Conservation (phyloP, 2,797 vertebrate genomes). For the Sparus aurata region DNA sequence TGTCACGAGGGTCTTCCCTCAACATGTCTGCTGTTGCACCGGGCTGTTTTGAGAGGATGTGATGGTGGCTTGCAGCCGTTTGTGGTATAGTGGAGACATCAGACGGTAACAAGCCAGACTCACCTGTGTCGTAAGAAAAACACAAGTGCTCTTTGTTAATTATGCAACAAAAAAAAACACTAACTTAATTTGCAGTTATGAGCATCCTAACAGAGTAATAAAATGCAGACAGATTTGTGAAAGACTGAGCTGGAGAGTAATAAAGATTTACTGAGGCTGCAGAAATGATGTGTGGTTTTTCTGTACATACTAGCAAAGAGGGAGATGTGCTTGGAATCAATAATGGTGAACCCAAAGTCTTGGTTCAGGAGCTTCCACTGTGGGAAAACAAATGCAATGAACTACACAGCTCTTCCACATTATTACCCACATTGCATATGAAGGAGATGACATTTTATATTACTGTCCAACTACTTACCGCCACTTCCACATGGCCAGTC, state of each 20-base stretch:
- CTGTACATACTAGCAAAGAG: slow-evolving; percentile 92
- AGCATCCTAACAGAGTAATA: slow-evolving; percentile 8
- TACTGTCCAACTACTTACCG: slow-evolving; percentile 85
- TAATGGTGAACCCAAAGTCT: slow-evolving; percentile 85
- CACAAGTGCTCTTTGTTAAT: not conserved
- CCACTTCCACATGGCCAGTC: slow-evolving; percentile 95
- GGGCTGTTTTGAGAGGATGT: slow-evolving; percentile 1
- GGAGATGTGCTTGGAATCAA: slow-evolving; percentile 90
- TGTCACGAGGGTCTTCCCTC: slow-evolving; percentile 90
- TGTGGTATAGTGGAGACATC: slow-evolving; percentile 92
- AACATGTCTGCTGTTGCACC: slow-evolving; percentile 87
- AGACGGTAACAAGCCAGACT: slow-evolving; percentile 87
- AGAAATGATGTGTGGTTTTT: slow-evolving; percentile 5
- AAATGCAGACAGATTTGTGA: not conserved
- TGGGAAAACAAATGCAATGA: slow-evolving; percentile 59
- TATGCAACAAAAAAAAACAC: slow-evolving; percentile 8
- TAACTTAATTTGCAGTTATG: not conserved
- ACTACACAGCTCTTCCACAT: not conserved
- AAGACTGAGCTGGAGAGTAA: not conserved
- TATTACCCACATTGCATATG: slow-evolving; percentile 5
- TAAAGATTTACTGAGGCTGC: slow-evolving; percentile 10
- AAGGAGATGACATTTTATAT: not conserved
- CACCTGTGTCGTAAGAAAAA: slow-evolving; percentile 82
- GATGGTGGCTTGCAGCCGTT: slow-evolving; percentile 86
- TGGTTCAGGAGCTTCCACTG: slow-evolving; percentile 90